Evolutionary conservation across 1,140 invertebrate species (phyloP).

Genomic region (Sitobion miscanthi): DNA sequence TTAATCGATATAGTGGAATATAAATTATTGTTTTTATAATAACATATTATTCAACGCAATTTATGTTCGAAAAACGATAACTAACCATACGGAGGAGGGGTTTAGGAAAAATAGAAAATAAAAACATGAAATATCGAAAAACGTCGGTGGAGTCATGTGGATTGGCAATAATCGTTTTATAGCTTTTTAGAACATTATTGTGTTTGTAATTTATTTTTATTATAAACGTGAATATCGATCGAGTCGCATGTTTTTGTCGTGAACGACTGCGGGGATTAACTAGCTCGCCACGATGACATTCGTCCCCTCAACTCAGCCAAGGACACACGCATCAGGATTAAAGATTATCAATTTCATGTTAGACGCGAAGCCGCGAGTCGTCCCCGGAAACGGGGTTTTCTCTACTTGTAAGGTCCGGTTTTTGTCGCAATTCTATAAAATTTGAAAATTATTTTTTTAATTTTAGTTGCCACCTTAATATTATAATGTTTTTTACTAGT

Average conservation of each 20-base stretch:
- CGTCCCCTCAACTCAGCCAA: neutral
- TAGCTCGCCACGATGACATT: neutral
- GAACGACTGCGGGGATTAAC: neutral
- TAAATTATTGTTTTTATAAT: neutral
- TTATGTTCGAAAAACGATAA: conserved; percentile 21
- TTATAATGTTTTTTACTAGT: too few relatives aligned
- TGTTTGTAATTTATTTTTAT: conserved; percentile 9
- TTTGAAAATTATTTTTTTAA: too few relatives aligned
- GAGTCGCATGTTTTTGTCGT: neutral
- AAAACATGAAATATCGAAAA: conserved; percentile 5
- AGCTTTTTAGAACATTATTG: conserved; percentile 10
- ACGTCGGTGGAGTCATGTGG: too few relatives aligned
- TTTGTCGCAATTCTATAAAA: too few relatives aligned
- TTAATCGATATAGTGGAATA: neutral
- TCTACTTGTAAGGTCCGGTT: too few relatives aligned
- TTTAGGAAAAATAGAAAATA: neutral
- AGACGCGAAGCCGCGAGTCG: too few relatives aligned
- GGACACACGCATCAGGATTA: neutral
- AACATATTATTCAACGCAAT: neutral
- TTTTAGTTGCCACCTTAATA: too few relatives aligned
- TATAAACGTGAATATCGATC: conserved; percentile 3
- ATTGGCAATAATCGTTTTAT: conserved; percentile 40
- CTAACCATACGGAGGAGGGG: neutral
- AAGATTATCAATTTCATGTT: neutral
- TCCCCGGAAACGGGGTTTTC: too few relatives aligned